These are phyloP conservation scores for Microctonus hyperodae DNA, from an alignment of 2,888 invertebrate genomes.

Conservation along the genomic window DNA sequence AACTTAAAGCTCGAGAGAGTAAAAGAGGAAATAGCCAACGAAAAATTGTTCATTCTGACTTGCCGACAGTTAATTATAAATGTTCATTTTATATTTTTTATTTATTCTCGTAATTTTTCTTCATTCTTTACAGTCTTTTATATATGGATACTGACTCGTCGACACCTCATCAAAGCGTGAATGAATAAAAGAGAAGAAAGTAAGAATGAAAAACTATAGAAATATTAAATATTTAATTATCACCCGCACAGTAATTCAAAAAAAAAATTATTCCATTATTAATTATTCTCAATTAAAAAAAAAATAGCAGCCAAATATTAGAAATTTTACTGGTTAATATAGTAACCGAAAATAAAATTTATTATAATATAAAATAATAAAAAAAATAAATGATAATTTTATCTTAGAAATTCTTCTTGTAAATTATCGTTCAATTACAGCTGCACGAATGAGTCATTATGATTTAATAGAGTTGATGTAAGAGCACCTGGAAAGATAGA, in stretches of 20 bases:
- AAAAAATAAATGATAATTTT: not conserved
- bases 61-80: conserved; percentile 38
- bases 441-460: conserved; percentile 9
- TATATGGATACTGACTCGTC: not conserved
- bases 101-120: conserved; percentile 4
- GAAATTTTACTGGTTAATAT: too few relatives aligned
- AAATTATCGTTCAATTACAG: conserved; percentile 8
- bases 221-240: not conserved
- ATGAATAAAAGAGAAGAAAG: not conserved
- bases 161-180: not conserved
- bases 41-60: conserved; percentile 30
- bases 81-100: conserved; percentile 11
- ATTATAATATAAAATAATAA: not conserved
- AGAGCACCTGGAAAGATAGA: conserved; percentile 6
- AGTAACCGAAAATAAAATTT: not conserved
- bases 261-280: not conserved
- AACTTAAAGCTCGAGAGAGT: conserved; percentile 38
- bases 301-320: not conserved
- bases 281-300: not conserved
- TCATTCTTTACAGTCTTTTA: conserved; percentile 8
- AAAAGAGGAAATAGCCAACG: too few relatives aligned
- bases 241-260: not conserved
- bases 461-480: conserved; percentile 13
- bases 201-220: not conserved
- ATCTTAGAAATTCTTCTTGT: not conserved